Base-by-base conservation (phyloP, 2,113 vertebrate genomes). In the Myrmecobius fasciatus region DNA sequence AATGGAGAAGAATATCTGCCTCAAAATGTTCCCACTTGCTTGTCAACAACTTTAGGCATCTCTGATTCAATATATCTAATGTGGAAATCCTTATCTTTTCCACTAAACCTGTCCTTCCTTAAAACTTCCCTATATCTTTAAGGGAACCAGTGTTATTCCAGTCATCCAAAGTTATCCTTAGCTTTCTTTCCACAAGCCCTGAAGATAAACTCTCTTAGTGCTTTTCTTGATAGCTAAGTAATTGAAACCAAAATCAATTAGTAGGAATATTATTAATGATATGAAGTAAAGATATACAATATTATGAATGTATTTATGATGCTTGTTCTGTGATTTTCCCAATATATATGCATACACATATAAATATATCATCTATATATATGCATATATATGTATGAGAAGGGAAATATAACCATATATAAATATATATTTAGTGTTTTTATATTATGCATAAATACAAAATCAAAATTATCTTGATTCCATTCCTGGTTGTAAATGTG, bases 391-490 rank as follows among this genome's bases (percentile, higher is more conserved):
- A 3, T 47, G 28, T 51, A 1, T 25, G 9, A 26, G 17, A 26
- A 48, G 53, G 7, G 47, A 36, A 24, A 36, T 53, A 89, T 67
- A 46, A 22, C n/a, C 31, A 75, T 83, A 83, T 83, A 48, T 49
- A 90, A 48, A 14, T 90, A 83, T 83, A 43, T 83, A 43, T 43
- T 83, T 83, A 83, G 67, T 83, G 6, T 83, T 83, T 67, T 43
- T 43, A 83, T 91, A 53, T 25, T 43, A 83, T 43, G 43, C 43
- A 43, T 95, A 52, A 48, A 14, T 93, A 46, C 92, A 48, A 96
- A 20, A 90, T 48, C 91, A 97, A 92, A 97, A 93, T 67, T 96
- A 53, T 96, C 93, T 97, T 95, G 91, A 96, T 97, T 95, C 89
- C 53, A 95, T 98, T 95, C 24, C 96, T 96, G 83, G 54, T 95